Evolutionary conservation across 92 coral and sea anemone species (phyloP).

Genomic region (Siderastrea siderea): DNA sequence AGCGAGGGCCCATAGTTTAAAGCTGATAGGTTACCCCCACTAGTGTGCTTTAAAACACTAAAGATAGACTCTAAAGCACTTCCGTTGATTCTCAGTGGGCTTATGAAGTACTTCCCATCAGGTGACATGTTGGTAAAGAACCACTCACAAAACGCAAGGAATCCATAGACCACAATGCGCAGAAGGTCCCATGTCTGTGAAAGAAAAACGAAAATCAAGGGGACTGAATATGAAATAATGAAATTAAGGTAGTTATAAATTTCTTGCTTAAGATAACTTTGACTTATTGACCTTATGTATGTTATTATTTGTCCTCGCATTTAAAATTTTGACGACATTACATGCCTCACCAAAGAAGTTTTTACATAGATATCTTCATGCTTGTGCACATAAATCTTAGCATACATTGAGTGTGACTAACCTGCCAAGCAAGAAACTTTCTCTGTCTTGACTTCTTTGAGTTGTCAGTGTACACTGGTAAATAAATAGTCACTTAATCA

Average conservation of each 20-base stretch:
- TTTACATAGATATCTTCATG: neutral
- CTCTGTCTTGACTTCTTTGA: constrained; percentile 21
- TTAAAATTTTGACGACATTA: too few relatives aligned
- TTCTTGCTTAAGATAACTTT: neutral
- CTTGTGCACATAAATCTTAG: neutral
- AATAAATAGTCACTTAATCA: neutral
- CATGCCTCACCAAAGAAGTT: neutral
- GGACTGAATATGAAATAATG: neutral
- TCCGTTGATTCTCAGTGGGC: constrained; percentile 45
- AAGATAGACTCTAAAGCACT: constrained; percentile 54
- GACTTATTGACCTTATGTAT: neutral
- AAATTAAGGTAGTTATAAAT: neutral
- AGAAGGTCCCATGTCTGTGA: constrained; percentile 56
- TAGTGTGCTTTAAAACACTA: constrained; percentile 20
- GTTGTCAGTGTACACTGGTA: neutral
- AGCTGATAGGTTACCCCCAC: constrained; percentile 52
- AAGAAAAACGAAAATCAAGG: neutral
- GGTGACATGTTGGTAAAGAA: constrained; percentile 32
- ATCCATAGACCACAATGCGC: constrained; percentile 35
- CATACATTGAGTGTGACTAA: neutral
- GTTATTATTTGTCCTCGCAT: too few relatives aligned
- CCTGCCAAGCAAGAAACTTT: neutral
- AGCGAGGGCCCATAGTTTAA: constrained; percentile 19
- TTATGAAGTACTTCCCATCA: constrained; percentile 39
- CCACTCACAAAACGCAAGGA: constrained; percentile 35